These are phyloP conservation scores for Megaleporinus macrocephalus DNA, from an alignment of 2,113 vertebrate species.

Conservation along the genomic window DNA sequence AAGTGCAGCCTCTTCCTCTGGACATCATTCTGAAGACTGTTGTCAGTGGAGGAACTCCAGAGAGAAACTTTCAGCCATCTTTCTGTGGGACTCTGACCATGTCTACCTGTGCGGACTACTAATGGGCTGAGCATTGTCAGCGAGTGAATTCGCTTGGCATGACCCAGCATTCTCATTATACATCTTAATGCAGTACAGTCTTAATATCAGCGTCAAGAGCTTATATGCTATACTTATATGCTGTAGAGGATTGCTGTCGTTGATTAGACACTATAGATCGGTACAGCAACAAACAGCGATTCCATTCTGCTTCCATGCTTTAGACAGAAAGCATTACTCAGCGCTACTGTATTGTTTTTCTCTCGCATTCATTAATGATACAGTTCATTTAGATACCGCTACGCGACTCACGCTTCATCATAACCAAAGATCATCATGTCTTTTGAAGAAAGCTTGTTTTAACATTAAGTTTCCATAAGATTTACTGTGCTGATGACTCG, in stretches of 20 bases:
- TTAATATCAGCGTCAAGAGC: background rate
- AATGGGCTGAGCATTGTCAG: constrained; percentile 52
- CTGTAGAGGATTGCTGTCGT: background rate
- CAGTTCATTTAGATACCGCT: background rate
- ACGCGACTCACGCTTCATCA: background rate
- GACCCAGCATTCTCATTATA: constrained; percentile 44
- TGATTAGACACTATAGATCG: background rate
- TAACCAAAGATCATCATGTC: background rate
- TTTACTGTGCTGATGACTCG: background rate
- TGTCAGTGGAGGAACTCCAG: background rate
- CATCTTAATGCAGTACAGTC: constrained; percentile 12
- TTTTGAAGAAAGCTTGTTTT: background rate
- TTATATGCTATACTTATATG: background rate
- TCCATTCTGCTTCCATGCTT: background rate
- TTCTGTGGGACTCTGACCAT: constrained; percentile 40
- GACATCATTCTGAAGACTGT: background rate
- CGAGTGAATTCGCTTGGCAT: constrained; percentile 50
- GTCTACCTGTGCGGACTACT: constrained; percentile 54
- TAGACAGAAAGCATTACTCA: background rate
- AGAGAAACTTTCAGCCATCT: constrained; percentile 42
- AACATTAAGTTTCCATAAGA: background rate
- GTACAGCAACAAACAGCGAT: no score
- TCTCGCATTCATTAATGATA: background rate
- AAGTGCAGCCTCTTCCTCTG: background rate
- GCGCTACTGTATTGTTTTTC: background rate